phyloP scores from a whole-genome alignment of 1,140 invertebrate species.

The Yoshiicerus persimilis region DNA sequence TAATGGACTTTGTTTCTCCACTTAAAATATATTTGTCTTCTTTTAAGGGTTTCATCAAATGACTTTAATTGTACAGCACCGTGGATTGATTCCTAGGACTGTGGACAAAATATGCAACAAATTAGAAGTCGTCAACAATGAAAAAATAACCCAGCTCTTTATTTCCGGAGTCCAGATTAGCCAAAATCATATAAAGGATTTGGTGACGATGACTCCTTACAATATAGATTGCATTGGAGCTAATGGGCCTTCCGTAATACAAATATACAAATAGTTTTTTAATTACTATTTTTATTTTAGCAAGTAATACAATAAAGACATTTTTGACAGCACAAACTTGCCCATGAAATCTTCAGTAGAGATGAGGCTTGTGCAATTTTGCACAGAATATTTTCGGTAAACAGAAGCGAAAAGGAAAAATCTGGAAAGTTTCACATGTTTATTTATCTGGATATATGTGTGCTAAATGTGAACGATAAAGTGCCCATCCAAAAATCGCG shows the following conservation, averaged over 20 bases:
- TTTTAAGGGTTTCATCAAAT: background rate
- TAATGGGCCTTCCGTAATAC: constrained; percentile 22
- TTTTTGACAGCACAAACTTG: constrained; percentile 23
- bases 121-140: background rate
- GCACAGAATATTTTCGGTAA: constrained; percentile 28
- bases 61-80: constrained; percentile 25
- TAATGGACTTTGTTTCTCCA: background rate
- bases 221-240: constrained; percentile 24
- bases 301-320: no score
- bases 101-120: background rate
- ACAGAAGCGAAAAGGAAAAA: background rate
- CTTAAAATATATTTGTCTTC: background rate
- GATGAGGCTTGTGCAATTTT: constrained; percentile 36
- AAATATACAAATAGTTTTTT: no score
- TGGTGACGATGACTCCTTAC: constrained; percentile 29
- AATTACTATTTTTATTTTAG: no score
- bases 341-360: constrained; percentile 19
- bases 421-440: background rate
- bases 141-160: background rate
- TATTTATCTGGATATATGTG: background rate
- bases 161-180: constrained; percentile 34
- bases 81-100: constrained; percentile 34
- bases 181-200: constrained; percentile 34
- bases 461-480: background rate
- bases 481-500: background rate